Base-by-base conservation (phyloP, 2,888 invertebrate species). In the Hirtodrosophila trivittata region DNA sequence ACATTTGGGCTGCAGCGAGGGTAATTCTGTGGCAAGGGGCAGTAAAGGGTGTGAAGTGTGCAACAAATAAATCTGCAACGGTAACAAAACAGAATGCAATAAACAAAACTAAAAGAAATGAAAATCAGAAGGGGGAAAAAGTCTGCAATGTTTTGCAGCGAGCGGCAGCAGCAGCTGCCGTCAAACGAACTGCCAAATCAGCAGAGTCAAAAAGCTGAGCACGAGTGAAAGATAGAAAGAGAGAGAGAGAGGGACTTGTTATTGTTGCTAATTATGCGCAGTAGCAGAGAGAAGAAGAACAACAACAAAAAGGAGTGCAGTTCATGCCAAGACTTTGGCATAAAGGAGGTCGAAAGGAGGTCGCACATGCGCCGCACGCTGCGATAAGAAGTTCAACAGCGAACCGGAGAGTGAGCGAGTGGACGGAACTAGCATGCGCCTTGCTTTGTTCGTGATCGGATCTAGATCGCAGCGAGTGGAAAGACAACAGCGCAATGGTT, bases 331-430 rank as follows among this genome's bases (percentile, higher is more conserved):
- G 21, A 21, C 32, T 14, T 30, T 14, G 50, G 18, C 42, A 33
- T 9, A 4, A 5, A 8, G 32, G 21, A 52, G 38, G 39, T 28
- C 9, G 45, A 71, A 73, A 78, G 54, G 64, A 75, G 85, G 77
- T 80, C 71, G 77, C 85, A 82, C 85, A 84, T 77, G 85, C 82
- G 68, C 67, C 58, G 62, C 65, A 16, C 38, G 62, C 37, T 42
- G 32, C 30, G 50, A 37, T 54, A 26, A 43, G 12, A 38, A 51
- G 41, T 46, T 7, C 32, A 39, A 37, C 10, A 6, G 33, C 9
- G 21, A 1, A 14, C 10, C 1, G 13, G n/a, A 6, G 7, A 10
- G 4, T 32, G 38, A 9, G 13, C 14, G 13, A 10, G 30, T 30
- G 49, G 35, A 47, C 38, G 43, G 13, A 41, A 28, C 49, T 47